Percentiles rank a stretch among this genome's conserved stretches.
phyloP scores from a whole-genome alignment of 2,113 vertebrate genomes.

The Ceyx margarethae region DNA sequence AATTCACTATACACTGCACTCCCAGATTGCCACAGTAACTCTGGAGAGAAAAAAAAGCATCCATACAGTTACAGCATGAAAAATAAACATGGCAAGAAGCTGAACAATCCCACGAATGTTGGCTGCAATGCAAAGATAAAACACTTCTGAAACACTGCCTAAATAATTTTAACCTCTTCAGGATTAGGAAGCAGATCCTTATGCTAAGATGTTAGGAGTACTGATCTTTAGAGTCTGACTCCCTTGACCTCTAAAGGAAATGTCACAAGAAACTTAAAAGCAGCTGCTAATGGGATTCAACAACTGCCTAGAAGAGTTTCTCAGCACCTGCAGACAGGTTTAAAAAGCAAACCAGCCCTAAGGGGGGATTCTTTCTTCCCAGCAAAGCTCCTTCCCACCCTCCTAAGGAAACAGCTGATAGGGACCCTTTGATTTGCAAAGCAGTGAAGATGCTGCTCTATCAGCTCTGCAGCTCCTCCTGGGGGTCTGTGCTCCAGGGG shows the following conservation, averaged over 20 bases:
- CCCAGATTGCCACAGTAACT: background rate
- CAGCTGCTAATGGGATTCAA: background rate
- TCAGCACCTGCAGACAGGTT: background rate
- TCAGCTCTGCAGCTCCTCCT: background rate
- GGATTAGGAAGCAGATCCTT: background rate
- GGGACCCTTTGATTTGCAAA: background rate
- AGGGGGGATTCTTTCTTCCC: background rate
- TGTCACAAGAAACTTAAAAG: background rate
- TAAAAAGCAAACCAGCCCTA: background rate
- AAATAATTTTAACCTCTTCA: background rate
- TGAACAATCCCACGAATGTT: background rate
- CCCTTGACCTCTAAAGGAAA: background rate
- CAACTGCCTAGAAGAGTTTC: background rate
- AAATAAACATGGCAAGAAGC: background rate
- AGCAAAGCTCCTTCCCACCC: background rate
- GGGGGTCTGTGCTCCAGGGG: background rate
- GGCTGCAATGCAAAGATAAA: background rate
- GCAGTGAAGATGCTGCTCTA: background rate
- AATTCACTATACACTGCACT: background rate
- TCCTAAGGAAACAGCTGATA: background rate
- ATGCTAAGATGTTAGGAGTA: background rate
- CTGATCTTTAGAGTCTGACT: background rate
- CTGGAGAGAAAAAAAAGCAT: background rate
- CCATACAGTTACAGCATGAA: background rate
- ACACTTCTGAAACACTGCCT: background rate